A percentile compares a stretch with the other conserved stretches of the same genome.
Evolutionary conservation across 2,797 vertebrate genomes (phyloP).

Genomic region (Salarias fasciatus): DNA sequence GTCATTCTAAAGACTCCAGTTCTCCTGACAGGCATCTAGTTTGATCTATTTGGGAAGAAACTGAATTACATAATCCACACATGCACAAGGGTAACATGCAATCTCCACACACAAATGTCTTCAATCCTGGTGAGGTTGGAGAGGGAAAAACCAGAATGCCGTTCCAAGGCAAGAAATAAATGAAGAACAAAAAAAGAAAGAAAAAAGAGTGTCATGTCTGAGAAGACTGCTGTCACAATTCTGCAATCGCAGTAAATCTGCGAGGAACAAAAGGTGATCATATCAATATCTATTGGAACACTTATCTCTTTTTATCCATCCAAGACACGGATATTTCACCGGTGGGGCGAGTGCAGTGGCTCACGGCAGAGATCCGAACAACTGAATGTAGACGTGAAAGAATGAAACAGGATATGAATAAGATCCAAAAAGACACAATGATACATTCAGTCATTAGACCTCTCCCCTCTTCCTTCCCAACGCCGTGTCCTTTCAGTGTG

Average conservation of each 20-base stretch:
- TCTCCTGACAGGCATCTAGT: no score
- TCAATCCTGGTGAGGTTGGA: no score
- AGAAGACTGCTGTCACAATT: slow-evolving; percentile 4
- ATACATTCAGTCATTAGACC: slow-evolving; percentile 35
- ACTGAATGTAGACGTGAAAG: background rate
- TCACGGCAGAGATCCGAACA: slow-evolving; percentile 22
- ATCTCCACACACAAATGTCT: no score
- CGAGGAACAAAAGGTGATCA: slow-evolving; percentile 22
- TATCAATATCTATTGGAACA: slow-evolving; percentile 16
- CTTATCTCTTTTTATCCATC: slow-evolving; percentile 28
- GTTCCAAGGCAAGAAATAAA: no score
- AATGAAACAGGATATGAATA: slow-evolving; percentile 50
- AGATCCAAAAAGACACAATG: slow-evolving; percentile 21
- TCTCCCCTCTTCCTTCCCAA: slow-evolving; percentile 16
- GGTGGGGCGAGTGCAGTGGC: slow-evolving; percentile 15
- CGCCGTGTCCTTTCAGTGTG: slow-evolving; percentile 16
- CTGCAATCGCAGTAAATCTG: slow-evolving; percentile 15
- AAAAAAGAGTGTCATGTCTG: no score
- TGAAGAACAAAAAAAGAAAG: no score
- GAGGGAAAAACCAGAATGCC: no score
- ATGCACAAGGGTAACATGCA: no score
- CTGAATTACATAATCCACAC: no score
- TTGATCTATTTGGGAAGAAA: no score
- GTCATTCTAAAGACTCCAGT: no score
- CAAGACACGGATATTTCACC: slow-evolving; percentile 29